Base-by-base conservation (phyloP, 2,888 invertebrate species). In the Leuctra nigra region DNA sequence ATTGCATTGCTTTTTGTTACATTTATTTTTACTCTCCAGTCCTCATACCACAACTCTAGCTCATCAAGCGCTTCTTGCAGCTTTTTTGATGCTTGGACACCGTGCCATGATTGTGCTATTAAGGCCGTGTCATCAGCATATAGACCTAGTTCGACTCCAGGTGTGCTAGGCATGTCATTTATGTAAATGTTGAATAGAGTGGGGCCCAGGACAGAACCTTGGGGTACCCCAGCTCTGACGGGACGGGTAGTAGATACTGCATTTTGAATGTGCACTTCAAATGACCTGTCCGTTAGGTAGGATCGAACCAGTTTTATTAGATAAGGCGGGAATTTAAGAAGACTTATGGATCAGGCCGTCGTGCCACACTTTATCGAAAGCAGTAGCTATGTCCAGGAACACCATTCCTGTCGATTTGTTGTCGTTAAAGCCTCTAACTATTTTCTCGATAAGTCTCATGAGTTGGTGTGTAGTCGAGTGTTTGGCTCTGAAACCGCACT, bases 251-350 rank as follows among this genome's bases (percentile, higher is more conserved):
- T 18, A 0, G 64, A 65, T 4, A 39, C 20, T 1, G 48, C 44
- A 4, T 58, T 53, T n/a, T 22, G 20, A 13, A 16, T 11, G 44
- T 7, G 4, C 3, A 22, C 44, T 16, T 20, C 2, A 20, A 44
- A 44, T 11, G 44, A 44, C 16, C 44, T 14, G 44, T 14, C 16
- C 3, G 16, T 6, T 11, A 44, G 44, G 44, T 44, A 44, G 6
- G 44, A 4, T 14, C 11, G 16, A 1, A 68, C 56, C 2, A 66
- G 57, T 58, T 61, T 59, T 1, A 64, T 60, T 18, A 61, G 53
- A 24, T 64, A 50, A 11, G 24, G 18, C 47, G 66, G 64, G 35
- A 64, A 54, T 14, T 62, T 47, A 11, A 18, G 2, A 2, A 13
- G 18, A 3, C 18, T 46, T 46, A n/a, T 46, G 2, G 24, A 46